Base-by-base conservation (phyloP, 2,113 vertebrate genomes). In the Hylia prasina region DNA sequence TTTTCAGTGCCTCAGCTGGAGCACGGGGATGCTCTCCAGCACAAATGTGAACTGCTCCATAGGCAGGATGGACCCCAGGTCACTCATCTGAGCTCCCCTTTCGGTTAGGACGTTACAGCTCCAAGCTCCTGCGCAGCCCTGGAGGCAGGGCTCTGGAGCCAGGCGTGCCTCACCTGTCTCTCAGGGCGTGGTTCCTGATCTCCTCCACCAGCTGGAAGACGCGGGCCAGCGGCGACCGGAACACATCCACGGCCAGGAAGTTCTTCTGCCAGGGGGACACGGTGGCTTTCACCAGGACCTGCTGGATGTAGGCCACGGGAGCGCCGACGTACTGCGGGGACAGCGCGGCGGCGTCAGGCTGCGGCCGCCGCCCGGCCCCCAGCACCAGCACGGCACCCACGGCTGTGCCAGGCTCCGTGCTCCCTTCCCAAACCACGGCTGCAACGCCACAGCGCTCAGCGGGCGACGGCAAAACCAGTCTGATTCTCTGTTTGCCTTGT, bases 301-400 rank as follows among this genome's bases (percentile, higher is more conserved):
- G 99, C 97, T 99, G 99, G 92, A 99, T 98, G 93, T 99, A 99
- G 61, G 99, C 99, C 54, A 99, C 99, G 0, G 99, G 99, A 82
- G 98, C 98, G 3, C 99, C 99, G 1, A 98, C 98, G 16, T 99
- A 99, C 99, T 99, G 94, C 4, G 2, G 87, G 76, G 66, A 58
- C 23, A 89, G 11, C 17, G 5, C 1, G 2, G 53, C 53, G 37
- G 61, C 0, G 6, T 60, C 27, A 86, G 51, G 11, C 11, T 42
- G 6, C 15, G 40, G 11, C 10, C 39, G 13, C 39, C 13, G 39
- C 39, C 10, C 39, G 14, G 12, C 14, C 40, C 40, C 40, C 40
- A 42, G 40, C 6, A 42, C 40, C 44, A 18, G 17, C 40, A 40
- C 40, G 18, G 44, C 44, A 45, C 19, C 19, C 9, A 20, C 20